phyloP scores from a whole-genome alignment of 2,797 vertebrate species.

The Rousettus madagascariensis region DNA sequence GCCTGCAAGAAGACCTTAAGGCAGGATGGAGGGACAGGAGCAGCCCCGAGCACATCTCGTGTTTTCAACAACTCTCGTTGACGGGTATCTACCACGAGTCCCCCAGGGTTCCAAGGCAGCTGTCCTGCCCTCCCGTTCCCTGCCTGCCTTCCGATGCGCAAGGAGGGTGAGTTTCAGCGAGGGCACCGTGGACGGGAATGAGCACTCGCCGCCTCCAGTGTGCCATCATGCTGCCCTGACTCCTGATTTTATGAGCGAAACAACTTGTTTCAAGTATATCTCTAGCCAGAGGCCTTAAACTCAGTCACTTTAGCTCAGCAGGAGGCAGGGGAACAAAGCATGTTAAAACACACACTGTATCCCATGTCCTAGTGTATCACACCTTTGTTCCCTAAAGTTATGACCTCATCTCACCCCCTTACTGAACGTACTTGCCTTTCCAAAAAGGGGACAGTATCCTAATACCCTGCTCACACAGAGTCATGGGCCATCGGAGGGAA shows the following conservation, averaged over 20 bases:
- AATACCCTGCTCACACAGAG: neutral
- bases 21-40: neutral
- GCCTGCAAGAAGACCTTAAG: neutral
- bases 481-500: neutral
- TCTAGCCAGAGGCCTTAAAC: neutral
- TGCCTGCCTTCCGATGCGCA: neutral
- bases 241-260: neutral
- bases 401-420: neutral
- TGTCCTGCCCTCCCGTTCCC: neutral
- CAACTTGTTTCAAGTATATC: neutral
- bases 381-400: neutral
- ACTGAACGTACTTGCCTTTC: neutral
- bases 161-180: neutral
- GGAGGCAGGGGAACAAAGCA: neutral
- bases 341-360: neutral
- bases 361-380: neutral
- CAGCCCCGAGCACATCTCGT: neutral
- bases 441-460: neutral
- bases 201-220: neutral
- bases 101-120: neutral
- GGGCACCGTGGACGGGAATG: neutral
- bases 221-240: neutral
- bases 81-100: neutral
- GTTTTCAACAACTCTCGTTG: neutral
- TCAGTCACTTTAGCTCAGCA: neutral